Base-by-base conservation (phyloP, 2,888 invertebrate species). In the Tribolium freemani region DNA sequence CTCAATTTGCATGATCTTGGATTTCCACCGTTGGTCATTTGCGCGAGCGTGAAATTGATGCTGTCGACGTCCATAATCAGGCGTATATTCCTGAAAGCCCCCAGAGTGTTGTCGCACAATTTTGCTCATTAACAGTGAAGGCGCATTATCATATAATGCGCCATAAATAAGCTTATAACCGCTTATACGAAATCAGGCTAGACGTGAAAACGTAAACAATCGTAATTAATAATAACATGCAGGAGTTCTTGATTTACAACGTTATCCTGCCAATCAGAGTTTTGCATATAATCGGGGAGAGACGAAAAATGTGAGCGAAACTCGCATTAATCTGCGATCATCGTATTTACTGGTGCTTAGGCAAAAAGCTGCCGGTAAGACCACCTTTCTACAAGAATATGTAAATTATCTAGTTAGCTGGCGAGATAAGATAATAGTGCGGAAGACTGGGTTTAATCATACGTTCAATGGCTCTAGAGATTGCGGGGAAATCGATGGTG, bases 351-450 rank as follows among this genome's bases (percentile, higher is more conserved):
- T 13, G 63, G 21, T 45, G 50, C 63, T 63, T 10, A 46, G 8
- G 64, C 64, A 64, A 67, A 67, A 67, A 51, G 66, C 66, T 54
- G 53, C 66, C 31, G 66, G 53, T 66, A 44, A 38, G 54, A 66
- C 69, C 69, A 68, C 75, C 75, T 75, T 75, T 75, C 75, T 75
- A 75, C 67, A 60, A 63, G 75, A 75, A 75, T 75, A 75, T 75
- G 75, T 72, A 75, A 75, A 75, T 75, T 75, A 72, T 72, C 72
- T 72, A 72, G 75, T 72, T 75, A 72, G 72, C 45, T 58, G 63
- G 46, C 45, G 69, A 70, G 72, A 72, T 72, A 75, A 75, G 75
- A 75, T 75, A 72, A 75, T 75, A 75, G 75, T 53, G 75, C 75
- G 75, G 75, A 75, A 75, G 72, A 72, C 67, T 75, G 60, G 54